These are phyloP conservation scores for Penaeus vannamei DNA, from an alignment of 1,140 invertebrate genomes.

Conservation along the genomic window DNA sequence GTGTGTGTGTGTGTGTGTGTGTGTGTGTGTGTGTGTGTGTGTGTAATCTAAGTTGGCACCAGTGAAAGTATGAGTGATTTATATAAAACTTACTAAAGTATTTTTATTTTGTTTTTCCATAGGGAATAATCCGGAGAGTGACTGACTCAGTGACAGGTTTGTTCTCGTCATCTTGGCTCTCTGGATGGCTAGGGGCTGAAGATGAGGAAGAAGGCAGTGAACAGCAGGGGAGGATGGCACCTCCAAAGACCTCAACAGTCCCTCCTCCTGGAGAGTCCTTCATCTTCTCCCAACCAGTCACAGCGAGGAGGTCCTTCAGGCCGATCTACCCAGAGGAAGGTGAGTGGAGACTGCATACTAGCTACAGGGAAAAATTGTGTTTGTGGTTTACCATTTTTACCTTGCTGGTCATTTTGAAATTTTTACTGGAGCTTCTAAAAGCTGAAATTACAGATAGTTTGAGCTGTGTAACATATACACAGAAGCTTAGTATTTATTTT, in stretches of 20 bases:
- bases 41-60: too few relatives aligned
- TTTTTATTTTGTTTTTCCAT: not conserved
- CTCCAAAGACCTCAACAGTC: not conserved
- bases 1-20: too few relatives aligned
- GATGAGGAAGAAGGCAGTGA: constrained; percentile 51
- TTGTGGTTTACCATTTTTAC: not conserved
- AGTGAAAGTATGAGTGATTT: too few relatives aligned
- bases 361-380: not conserved
- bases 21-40: too few relatives aligned
- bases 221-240: constrained; percentile 31
- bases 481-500: too few relatives aligned
- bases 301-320: constrained; percentile 37
- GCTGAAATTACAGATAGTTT: too few relatives aligned
- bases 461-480: too few relatives aligned
- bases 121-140: constrained; percentile 57
- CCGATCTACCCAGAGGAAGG: constrained; percentile 60
- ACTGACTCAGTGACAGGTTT: constrained; percentile 53
- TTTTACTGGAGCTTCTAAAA: not conserved
- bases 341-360: not conserved
- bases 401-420: not conserved
- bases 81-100: not conserved
- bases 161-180: constrained; percentile 56
- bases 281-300: constrained; percentile 52
- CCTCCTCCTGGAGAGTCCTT: constrained; percentile 57
- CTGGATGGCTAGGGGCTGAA: constrained; percentile 52